Evolutionary conservation across 2,797 vertebrate species (phyloP).

Genomic region (Propithecus perrieri): DNA sequence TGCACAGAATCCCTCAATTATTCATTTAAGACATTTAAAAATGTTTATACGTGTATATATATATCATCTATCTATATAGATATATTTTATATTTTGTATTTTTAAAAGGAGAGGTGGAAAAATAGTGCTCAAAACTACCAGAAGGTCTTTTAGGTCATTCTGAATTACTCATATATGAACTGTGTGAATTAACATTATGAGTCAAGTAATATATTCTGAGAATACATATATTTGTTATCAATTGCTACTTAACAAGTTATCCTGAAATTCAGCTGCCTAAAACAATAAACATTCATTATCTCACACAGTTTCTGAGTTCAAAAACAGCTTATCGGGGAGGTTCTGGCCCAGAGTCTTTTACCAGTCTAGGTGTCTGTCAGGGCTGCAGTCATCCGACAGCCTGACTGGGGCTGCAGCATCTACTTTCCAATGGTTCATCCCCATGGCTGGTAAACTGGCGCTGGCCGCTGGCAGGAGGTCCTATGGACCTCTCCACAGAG

Average conservation of each 20-base stretch:
- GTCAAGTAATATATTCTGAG: neutral
- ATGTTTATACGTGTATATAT: neutral
- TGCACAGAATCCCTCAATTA: neutral
- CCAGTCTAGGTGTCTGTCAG: neutral
- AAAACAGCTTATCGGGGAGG: neutral
- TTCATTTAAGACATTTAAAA: neutral
- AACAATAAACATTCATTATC: neutral
- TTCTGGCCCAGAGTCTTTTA: neutral
- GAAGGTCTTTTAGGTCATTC: neutral
- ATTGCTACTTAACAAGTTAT: neutral
- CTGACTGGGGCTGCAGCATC: neutral
- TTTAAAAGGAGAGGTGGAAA: neutral
- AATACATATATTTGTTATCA: neutral
- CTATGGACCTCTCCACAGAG: neutral
- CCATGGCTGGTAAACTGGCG: neutral
- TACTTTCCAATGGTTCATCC: neutral
- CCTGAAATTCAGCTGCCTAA: neutral
- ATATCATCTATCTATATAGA: neutral
- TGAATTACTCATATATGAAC: neutral
- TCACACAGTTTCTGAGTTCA: neutral
- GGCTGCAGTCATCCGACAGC: neutral
- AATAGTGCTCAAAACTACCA: neutral
- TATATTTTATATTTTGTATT: neutral
- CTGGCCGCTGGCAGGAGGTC: neutral
- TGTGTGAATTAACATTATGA: neutral